Evolutionary conservation across 2,888 invertebrate genomes (phyloP).

Genomic region (Lymantria monacha): DNA sequence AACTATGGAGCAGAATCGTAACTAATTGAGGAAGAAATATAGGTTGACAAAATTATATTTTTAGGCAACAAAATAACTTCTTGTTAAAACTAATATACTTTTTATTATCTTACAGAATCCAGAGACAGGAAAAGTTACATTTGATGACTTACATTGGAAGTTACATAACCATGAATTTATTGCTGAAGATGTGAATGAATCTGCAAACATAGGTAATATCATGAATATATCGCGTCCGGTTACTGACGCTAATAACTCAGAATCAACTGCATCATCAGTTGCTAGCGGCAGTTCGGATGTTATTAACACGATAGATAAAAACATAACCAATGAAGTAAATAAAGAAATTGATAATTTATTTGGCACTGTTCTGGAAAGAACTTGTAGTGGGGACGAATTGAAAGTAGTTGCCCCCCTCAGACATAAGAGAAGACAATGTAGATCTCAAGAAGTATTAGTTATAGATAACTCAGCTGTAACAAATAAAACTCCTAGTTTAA

Average conservation of each 20-base stretch:
- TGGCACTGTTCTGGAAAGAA: constrained; percentile 64
- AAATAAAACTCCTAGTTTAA: constrained; percentile 27
- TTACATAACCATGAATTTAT: constrained; percentile 29
- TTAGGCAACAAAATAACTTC: too few species aligned
- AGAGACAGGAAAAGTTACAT: constrained; percentile 59
- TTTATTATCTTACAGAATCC: constrained; percentile 17
- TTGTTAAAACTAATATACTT: too few species aligned
- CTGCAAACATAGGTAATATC: constrained; percentile 65
- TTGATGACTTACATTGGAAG: constrained; percentile 61
- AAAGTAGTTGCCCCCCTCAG: constrained; percentile 64
- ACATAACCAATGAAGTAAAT: constrained; percentile 58
- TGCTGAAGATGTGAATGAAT: constrained; percentile 21
- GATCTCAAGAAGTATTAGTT: constrained; percentile 72
- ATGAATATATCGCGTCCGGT: constrained; percentile 56
- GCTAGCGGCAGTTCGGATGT: constrained; percentile 65
- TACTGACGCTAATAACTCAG: constrained; percentile 50
- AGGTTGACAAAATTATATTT: too few species aligned
- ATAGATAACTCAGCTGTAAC: constrained; percentile 41
- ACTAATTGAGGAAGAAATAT: too few species aligned
- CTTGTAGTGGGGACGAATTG: constrained; percentile 69
- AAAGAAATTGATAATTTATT: constrained; percentile 71
- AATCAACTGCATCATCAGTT: constrained; percentile 55
- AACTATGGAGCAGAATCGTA: too few species aligned
- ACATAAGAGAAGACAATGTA: constrained; percentile 67
- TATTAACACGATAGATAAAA: constrained; percentile 54